A percentile compares a stretch with the other conserved stretches of the same genome.
Evolutionary conservation across 2,888 invertebrate species (phyloP).

Genomic region (Melanophora roralis): DNA sequence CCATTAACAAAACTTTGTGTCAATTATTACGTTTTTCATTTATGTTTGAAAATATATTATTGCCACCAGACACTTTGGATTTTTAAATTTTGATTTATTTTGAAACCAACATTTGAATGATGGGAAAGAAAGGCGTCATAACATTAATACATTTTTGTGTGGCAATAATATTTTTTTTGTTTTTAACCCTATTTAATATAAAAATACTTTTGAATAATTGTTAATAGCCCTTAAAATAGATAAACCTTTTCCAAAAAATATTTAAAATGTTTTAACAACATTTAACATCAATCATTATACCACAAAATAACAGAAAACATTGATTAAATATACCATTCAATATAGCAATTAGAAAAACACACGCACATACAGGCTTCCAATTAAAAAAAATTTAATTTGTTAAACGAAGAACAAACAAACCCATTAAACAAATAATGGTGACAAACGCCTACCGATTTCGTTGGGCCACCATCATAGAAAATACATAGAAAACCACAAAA

Average conservation of each 20-base stretch:
- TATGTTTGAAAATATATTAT: too few relatives aligned
- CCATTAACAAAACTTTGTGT: too few relatives aligned
- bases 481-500: constrained; percentile 39
- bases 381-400: constrained; percentile 30
- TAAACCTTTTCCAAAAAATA: constrained; percentile 17
- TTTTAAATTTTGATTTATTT: too few relatives aligned
- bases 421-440: constrained; percentile 47
- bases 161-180: not conserved
- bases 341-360: not conserved
- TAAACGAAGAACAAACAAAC: constrained; percentile 6
- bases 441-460: constrained; percentile 56
- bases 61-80: too few relatives aligned
- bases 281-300: constrained; percentile 43
- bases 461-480: constrained; percentile 51
- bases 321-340: constrained; percentile 17
- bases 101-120: too few relatives aligned
- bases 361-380: not conserved
- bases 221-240: constrained; percentile 33
- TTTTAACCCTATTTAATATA: not conserved
- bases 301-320: constrained; percentile 20
- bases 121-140: too few relatives aligned
- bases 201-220: constrained; percentile 1
- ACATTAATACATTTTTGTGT: not conserved
- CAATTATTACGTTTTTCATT: too few relatives aligned
- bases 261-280: constrained; percentile 34